Percentiles rank a stretch among this genome's conserved stretches.
Evolutionary conservation across 2,888 invertebrate species (phyloP).

Genomic region (Patella depressa): DNA sequence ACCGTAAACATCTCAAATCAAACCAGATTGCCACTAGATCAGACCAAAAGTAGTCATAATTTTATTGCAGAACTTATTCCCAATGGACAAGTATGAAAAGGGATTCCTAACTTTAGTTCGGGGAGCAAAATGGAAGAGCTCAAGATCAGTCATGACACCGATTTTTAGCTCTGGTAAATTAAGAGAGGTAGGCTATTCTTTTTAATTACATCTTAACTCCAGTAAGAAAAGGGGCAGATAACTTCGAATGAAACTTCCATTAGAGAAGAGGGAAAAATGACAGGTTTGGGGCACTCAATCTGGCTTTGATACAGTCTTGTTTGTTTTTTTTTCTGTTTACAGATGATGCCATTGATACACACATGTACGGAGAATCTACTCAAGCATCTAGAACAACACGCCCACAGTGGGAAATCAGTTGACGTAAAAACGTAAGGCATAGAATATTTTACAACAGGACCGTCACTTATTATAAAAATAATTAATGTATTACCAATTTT

Average conservation of each 20-base stretch:
- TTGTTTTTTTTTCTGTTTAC: neutral
- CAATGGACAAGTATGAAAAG: constrained; percentile 35
- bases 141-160: constrained; percentile 29
- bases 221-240: too few species aligned
- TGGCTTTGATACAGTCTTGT: neutral
- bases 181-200: constrained; percentile 15
- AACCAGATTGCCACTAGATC: too few species aligned
- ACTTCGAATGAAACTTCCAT: too few species aligned
- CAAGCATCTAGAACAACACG: constrained; percentile 23
- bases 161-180: constrained; percentile 38
- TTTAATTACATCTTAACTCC: too few species aligned
- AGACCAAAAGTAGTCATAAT: too few species aligned
- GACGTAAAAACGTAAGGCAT: constrained; percentile 28
- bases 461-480: too few species aligned
- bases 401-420: constrained; percentile 18
- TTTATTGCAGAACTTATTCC: neutral
- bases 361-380: constrained; percentile 31
- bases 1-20: too few species aligned
- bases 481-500: too few species aligned
- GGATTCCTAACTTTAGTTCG: constrained; percentile 4
- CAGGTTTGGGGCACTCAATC: too few species aligned
- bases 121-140: constrained; percentile 39
- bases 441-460: neutral
- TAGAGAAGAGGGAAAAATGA: too few species aligned
- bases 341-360: constrained; percentile 34